Conservation (phyloP, 2,888 invertebrate genomes). For the Polyommatus icarus region DNA sequence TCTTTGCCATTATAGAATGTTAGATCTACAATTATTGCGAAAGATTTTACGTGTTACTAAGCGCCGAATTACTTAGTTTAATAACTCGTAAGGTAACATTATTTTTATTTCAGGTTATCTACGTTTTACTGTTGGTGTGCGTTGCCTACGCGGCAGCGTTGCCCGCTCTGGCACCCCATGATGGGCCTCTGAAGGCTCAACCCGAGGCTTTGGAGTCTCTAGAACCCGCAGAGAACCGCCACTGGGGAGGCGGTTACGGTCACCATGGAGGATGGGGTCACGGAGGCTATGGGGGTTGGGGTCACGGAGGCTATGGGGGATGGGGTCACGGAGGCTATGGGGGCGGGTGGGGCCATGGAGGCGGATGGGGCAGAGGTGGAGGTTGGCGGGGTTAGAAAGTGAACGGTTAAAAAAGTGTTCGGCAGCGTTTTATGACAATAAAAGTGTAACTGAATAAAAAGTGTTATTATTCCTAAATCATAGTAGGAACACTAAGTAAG, state of each 20-base stretch:
- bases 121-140: background rate
- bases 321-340: slow-evolving; percentile 36
- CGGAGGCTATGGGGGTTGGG: slow-evolving; percentile 24
- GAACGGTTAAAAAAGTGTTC: background rate
- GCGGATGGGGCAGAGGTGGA: background rate
- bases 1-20: too few relatives aligned
- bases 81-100: too few relatives aligned
- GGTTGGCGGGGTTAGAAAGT: background rate
- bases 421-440: background rate
- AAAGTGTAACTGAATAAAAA: background rate
- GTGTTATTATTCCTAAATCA: too few relatives aligned
- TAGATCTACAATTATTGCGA: too few relatives aligned
- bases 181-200: background rate
- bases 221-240: background rate
- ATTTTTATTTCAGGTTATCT: background rate
- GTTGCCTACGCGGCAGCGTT: background rate
- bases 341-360: slow-evolving; percentile 25
- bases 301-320: slow-evolving; percentile 36
- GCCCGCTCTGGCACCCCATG: background rate
- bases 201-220: background rate
- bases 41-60: too few relatives aligned
- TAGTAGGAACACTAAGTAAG: too few relatives aligned
- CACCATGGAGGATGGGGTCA: slow-evolving; percentile 30
- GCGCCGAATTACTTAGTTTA: too few relatives aligned
- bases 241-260: slow-evolving; percentile 34